A percentile compares a stretch with the other conserved stretches of the same genome.
Conservation (phyloP, 2,888 invertebrate species). For the Eurytoma californica region DNA sequence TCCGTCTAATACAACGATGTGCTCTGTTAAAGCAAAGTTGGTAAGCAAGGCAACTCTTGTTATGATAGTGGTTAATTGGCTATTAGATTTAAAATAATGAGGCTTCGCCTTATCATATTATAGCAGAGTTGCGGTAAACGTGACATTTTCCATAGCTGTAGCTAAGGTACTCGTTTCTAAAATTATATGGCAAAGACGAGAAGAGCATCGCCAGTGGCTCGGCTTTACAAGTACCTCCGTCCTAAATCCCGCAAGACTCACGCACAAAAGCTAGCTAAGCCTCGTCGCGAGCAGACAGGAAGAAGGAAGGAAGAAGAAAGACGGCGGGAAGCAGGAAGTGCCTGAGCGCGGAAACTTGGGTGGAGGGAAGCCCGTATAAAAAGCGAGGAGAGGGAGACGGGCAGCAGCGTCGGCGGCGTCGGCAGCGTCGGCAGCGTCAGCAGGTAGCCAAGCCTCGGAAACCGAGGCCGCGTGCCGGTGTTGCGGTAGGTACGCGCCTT, state of each 20-base stretch:
- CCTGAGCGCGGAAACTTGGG: background rate
- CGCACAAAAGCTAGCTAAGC: background rate
- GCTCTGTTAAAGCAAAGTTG: no score
- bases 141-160: no score
- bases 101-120: no score
- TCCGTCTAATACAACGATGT: no score
- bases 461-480: background rate
- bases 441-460: conserved; percentile 22
- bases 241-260: background rate
- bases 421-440: background rate
- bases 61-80: no score
- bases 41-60: no score
- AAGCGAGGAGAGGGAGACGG: no score
- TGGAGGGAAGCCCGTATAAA: background rate
- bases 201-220: background rate
- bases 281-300: background rate
- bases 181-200: background rate
- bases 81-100: no score
- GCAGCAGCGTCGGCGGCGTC: background rate
- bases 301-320: background rate
- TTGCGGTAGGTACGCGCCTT: background rate
- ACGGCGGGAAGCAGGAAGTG: background rate
- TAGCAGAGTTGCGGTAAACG: no score
- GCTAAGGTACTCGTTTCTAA: background rate
- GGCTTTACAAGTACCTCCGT: background rate